These are phyloP conservation scores for Oreohelix idahoensis DNA, from an alignment of 1,140 invertebrate species.

Conservation along the genomic window DNA sequence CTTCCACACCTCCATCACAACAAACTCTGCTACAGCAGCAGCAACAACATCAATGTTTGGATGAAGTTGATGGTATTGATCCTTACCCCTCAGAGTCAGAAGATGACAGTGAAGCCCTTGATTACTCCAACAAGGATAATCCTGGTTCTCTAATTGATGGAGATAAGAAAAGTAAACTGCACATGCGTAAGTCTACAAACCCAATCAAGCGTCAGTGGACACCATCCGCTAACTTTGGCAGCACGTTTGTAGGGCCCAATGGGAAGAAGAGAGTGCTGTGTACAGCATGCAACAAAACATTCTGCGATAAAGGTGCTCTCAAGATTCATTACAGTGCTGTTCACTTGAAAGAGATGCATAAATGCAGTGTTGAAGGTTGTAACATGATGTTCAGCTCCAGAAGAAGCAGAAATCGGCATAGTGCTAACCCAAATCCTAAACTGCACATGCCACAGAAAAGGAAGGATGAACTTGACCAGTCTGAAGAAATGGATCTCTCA, in stretches of 20 bases:
- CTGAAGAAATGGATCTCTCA: conserved; percentile 25
- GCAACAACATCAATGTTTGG: conserved; percentile 31
- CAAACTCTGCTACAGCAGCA: conserved; percentile 29
- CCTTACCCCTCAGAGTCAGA: conserved; percentile 14
- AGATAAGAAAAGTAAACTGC: conserved; percentile 71
- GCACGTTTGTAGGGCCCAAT: conserved; percentile 69
- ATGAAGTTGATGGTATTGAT: conserved; percentile 24
- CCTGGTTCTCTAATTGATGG: conserved; percentile 56
- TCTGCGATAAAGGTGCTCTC: conserved; percentile 97
- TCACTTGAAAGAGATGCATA: conserved; percentile 98
- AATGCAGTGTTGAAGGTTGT: conserved; percentile 98
- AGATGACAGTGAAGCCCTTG: conserved; percentile 47
- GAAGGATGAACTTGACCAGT: conserved; percentile 44
- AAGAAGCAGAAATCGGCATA: conserved; percentile 94
- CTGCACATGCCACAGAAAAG: conserved; percentile 89
- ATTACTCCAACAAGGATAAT: conserved; percentile 62
- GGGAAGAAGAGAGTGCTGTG: conserved; percentile 93
- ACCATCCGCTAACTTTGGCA: conserved; percentile 76
- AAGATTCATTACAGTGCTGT: conserved; percentile 99
- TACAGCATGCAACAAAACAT: conserved; percentile 98
- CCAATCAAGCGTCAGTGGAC: conserved; percentile 93
- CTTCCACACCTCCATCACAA: conserved; percentile 41
- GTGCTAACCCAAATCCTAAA: conserved; percentile 98
- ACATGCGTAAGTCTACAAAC: conserved; percentile 85
- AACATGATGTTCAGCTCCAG: conserved; percentile 99